A percentile compares a stretch with the other conserved stretches of the same genome.
These are phyloP conservation scores for Sitta europaea DNA, from an alignment of 2,113 vertebrate genomes.

Conservation along the genomic window DNA sequence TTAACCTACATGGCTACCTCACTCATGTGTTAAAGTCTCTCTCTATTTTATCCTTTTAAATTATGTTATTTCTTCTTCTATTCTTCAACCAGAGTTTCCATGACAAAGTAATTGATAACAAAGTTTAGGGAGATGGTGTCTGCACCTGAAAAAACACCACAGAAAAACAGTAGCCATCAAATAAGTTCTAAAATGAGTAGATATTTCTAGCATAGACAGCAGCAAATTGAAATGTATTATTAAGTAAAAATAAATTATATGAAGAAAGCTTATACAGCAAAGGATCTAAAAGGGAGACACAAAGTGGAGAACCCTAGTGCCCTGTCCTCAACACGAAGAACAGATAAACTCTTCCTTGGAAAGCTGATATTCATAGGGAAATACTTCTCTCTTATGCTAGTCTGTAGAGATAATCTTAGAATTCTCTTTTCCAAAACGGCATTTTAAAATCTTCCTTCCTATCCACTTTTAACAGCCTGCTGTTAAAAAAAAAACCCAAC, in stretches of 20 bases:
- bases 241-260: not conserved
- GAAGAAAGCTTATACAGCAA: not conserved
- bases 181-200: not conserved
- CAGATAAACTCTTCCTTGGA: not conserved
- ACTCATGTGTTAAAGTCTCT: not conserved
- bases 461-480: accelerated
- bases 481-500: not conserved
- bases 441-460: not conserved
- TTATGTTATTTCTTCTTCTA: not conserved
- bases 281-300: not conserved
- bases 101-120: not conserved
- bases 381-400: accelerated
- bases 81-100: not conserved
- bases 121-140: not conserved
- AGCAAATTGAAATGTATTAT: not conserved
- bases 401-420: not conserved
- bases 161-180: not conserved
- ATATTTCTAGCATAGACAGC: not conserved
- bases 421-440: not conserved
- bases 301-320: accelerated
- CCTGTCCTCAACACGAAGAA: not conserved
- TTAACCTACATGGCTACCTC: not conserved
- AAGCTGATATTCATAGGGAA: not conserved
- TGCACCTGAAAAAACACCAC: not conserved
- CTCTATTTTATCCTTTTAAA: not conserved